Percentiles rank a stretch among this genome's conserved stretches.
Evolutionary conservation across 2,888 invertebrate species (phyloP).

Genomic region (Eurytoma californica): DNA sequence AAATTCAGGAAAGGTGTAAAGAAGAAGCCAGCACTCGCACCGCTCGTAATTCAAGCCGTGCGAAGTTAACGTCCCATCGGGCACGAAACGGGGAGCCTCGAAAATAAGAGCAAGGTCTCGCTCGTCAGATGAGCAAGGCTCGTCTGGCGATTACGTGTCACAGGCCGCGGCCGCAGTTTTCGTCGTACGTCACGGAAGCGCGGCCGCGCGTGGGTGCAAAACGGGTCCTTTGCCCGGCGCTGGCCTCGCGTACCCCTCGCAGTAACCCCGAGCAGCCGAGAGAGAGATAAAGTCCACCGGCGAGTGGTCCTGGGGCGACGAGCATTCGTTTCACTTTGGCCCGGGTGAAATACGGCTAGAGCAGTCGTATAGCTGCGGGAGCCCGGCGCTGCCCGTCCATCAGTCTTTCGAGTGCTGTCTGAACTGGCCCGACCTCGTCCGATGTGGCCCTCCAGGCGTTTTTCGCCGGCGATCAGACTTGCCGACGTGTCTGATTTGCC

Average conservation of each 20-base stretch:
- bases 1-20: no score
- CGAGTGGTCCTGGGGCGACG: no score
- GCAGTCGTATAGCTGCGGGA: no score
- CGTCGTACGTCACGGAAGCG: slow-evolving; percentile 4
- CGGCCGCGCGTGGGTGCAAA: no score
- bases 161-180: slow-evolving; percentile 22
- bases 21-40: neutral
- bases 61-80: slow-evolving; percentile 18
- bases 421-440: no score
- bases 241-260: no score
- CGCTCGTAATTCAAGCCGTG: slow-evolving; percentile 28
- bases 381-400: neutral
- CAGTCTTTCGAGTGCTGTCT: neutral
- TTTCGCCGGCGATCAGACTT: no score
- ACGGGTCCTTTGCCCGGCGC: no score
- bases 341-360: neutral
- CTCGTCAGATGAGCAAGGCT: neutral
- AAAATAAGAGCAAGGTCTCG: slow-evolving; percentile 42
- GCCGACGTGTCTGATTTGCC: no score
- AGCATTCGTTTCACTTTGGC: slow-evolving; percentile 23
- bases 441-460: no score
- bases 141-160: slow-evolving; percentile 9
- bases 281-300: neutral
- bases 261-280: neutral
- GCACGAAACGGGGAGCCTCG: slow-evolving; percentile 28